These are phyloP conservation scores for Melanaphis sacchari DNA, from an alignment of 1,140 invertebrate genomes.

Conservation along the genomic window DNA sequence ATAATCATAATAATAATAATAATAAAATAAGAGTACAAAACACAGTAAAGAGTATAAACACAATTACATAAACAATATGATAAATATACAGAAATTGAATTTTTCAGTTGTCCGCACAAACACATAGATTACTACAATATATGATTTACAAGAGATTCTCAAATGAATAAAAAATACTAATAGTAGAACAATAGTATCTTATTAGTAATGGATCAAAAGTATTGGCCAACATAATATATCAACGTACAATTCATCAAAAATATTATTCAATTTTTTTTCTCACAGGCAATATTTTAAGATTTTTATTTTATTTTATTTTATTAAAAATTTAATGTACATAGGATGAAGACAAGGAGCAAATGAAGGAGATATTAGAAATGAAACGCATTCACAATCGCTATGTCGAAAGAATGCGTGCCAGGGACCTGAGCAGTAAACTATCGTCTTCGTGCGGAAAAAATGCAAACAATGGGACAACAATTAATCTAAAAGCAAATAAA, in stretches of 20 bases:
- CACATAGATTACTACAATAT: neutral
- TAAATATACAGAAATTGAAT: conserved; percentile 6
- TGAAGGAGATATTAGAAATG: conserved; percentile 92
- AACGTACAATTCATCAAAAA: neutral
- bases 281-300: neutral
- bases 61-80: conserved; percentile 43
- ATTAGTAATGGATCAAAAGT: neutral
- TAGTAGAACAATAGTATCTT: neutral
- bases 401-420: conserved; percentile 68
- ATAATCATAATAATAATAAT: conserved; percentile 41
- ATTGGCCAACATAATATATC: neutral
- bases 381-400: conserved; percentile 82
- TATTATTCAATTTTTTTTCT: neutral
- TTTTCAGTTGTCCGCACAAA: neutral
- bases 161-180: neutral
- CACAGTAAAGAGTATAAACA: conserved; percentile 34
- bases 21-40: conserved; percentile 28
- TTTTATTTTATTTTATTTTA: neutral
- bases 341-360: conserved; percentile 91
- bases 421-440: conserved; percentile 53
- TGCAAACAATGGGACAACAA: neutral
- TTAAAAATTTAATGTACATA: conserved; percentile 64
- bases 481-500: conserved; percentile 26
- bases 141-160: neutral
- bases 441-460: conserved; percentile 36